Evolutionary conservation across 1,140 invertebrate species (phyloP).

Genomic region (Bradysia coprophila): DNA sequence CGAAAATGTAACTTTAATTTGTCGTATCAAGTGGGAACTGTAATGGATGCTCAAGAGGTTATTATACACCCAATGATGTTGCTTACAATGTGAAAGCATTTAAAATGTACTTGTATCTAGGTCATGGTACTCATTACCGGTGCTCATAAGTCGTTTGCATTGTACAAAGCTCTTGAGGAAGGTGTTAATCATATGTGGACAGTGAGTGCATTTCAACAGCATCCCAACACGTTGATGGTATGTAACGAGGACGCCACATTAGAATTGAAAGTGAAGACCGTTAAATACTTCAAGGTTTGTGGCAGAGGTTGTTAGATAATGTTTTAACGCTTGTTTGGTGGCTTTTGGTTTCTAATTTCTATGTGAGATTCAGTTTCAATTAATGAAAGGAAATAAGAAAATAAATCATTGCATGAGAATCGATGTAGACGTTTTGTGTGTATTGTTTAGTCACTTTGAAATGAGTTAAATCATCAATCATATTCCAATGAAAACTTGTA

Average conservation of each 20-base stretch:
- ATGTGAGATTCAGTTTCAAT: not conserved
- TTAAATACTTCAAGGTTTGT: constrained; percentile 94
- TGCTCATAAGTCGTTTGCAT: constrained; percentile 89
- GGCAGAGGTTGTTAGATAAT: not conserved
- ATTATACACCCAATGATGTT: not conserved
- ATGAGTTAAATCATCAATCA: not conserved
- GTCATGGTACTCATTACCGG: constrained; percentile 97
- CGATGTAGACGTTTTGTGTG: not conserved
- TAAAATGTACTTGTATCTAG: constrained; percentile 24
- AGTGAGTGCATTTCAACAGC: constrained; percentile 95
- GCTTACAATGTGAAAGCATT: not conserved
- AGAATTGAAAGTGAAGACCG: constrained; percentile 93
- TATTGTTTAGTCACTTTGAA: no score
- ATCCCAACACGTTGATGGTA: constrained; percentile 77
- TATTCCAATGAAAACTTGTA: no score
- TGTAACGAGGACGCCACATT: constrained; percentile 97
- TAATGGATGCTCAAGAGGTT: constrained; percentile 96
- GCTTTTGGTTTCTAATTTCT: not conserved
- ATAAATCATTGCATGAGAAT: not conserved
- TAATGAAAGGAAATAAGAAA: not conserved
- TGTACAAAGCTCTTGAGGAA: constrained; percentile 79
- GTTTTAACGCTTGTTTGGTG: not conserved
- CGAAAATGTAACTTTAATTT: no score
- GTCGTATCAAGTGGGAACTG: constrained; percentile 93
- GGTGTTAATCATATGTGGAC: constrained; percentile 99